These are phyloP conservation scores for Phrynocephalus guinanensis DNA, from an alignment of 2,797 vertebrate genomes.

Conservation along the genomic window DNA sequence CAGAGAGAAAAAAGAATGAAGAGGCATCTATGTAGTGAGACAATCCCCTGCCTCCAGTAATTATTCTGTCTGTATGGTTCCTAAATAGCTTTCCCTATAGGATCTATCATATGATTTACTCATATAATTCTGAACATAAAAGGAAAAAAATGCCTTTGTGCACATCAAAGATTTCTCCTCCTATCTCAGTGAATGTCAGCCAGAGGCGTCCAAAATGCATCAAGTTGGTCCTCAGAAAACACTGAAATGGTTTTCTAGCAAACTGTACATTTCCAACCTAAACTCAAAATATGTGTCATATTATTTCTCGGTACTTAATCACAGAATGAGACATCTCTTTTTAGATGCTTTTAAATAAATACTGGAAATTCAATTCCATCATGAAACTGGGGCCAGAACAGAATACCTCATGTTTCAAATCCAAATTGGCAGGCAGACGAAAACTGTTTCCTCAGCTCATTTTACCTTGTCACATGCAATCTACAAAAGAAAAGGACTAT, in stretches of 20 bases:
- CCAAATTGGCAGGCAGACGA: background rate
- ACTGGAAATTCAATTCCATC: background rate
- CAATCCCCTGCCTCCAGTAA: background rate
- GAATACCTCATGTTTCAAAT: background rate
- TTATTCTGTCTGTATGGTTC: background rate
- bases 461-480: background rate
- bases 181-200: background rate
- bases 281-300: background rate
- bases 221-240: conserved; percentile 1
- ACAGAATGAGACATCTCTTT: background rate
- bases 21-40: background rate
- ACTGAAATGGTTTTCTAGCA: background rate
- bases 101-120: background rate
- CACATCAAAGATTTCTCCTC: background rate
- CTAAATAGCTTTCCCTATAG: background rate
- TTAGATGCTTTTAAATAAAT: conserved; percentile 1
- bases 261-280: background rate
- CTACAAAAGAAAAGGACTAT: background rate
- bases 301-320: background rate
- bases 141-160: background rate
- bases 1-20: background rate
- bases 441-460: background rate
- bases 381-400: background rate
- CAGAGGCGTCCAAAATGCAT: background rate
- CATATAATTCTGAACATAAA: background rate